Percentiles rank a stretch among this genome's conserved stretches.
These are phyloP conservation scores for Chrysochloris asiatica DNA, from an alignment of 2,113 vertebrate species.

Conservation along the genomic window DNA sequence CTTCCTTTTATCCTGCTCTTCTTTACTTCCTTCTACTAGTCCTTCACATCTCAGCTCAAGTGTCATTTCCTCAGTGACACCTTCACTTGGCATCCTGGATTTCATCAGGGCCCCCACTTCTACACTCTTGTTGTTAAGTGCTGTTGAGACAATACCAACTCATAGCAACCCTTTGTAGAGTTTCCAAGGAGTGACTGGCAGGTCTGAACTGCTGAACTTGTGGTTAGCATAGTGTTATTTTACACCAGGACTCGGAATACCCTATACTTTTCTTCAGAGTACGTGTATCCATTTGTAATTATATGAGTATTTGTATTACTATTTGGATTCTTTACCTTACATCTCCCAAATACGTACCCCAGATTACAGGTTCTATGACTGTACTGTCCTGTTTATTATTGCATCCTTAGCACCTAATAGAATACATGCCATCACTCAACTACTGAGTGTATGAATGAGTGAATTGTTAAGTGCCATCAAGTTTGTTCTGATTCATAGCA, in stretches of 20 bases:
- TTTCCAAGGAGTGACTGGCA: too few relatives aligned
- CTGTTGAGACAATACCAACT: too few relatives aligned
- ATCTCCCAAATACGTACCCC: background rate
- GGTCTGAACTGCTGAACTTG: too few relatives aligned
- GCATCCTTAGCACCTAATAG: background rate
- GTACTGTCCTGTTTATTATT: background rate
- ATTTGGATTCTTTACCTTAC: constrained; percentile 34
- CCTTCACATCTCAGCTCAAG: constrained; percentile 34
- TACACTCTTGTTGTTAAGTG: too few relatives aligned
- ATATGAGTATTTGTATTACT: background rate
- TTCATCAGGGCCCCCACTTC: background rate
- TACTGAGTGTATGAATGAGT: background rate
- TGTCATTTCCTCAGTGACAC: constrained; percentile 11
- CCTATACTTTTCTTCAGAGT: background rate
- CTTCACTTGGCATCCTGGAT: background rate
- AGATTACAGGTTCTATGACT: background rate
- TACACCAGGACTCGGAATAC: too few relatives aligned
- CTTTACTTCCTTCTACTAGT: background rate
- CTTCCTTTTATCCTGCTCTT: background rate
- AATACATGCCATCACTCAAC: background rate
- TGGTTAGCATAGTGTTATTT: too few relatives aligned
- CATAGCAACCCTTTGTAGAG: too few relatives aligned
- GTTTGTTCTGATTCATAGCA: too few relatives aligned
- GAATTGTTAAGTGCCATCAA: too few relatives aligned
- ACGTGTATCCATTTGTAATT: constrained; percentile 9